phyloP scores from a whole-genome alignment of 2,113 vertebrate genomes.

The Melanerpes formicivorus region DNA sequence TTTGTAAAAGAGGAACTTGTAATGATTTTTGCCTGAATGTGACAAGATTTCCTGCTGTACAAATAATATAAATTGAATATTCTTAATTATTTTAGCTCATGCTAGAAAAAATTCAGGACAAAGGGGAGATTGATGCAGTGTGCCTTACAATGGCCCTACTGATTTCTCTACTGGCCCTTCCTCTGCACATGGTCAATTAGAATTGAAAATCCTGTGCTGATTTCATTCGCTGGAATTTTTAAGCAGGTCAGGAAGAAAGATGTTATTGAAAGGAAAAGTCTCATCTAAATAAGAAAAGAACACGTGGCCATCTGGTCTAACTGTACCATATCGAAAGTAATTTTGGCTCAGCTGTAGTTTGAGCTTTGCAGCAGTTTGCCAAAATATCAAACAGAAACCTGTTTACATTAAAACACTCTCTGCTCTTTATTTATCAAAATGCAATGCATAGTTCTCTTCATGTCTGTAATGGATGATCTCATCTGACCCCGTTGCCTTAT shows the following conservation, averaged over 20 bases:
- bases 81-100: slow-evolving; percentile 71
- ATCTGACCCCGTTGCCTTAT: slow-evolving; percentile 36
- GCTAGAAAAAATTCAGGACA: slow-evolving; percentile 66
- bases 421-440: slow-evolving; percentile 46
- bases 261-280: slow-evolving; percentile 87
- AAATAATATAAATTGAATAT: slow-evolving; percentile 67
- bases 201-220: slow-evolving; percentile 85
- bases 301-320: slow-evolving; percentile 79
- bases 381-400: slow-evolving; percentile 61
- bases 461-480: slow-evolving; percentile 63
- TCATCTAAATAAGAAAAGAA: slow-evolving; percentile 86
- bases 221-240: slow-evolving; percentile 86
- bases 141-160: slow-evolving; percentile 77
- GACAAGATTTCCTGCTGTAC: neutral
- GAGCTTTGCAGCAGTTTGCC: slow-evolving; percentile 58
- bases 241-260: slow-evolving; percentile 87
- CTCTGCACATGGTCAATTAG: slow-evolving; percentile 84
- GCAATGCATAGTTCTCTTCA: slow-evolving; percentile 18
- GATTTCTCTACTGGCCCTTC: slow-evolving; percentile 77
- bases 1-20: slow-evolving; percentile 2
- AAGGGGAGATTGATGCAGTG: slow-evolving; percentile 77
- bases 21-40: neutral
- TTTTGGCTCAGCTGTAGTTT: slow-evolving; percentile 63
- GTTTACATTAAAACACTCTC: slow-evolving; percentile 56
- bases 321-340: slow-evolving; percentile 73